Evolutionary conservation across 2,113 vertebrate genomes (phyloP).

Genomic region (Actenoides hombroni): DNA sequence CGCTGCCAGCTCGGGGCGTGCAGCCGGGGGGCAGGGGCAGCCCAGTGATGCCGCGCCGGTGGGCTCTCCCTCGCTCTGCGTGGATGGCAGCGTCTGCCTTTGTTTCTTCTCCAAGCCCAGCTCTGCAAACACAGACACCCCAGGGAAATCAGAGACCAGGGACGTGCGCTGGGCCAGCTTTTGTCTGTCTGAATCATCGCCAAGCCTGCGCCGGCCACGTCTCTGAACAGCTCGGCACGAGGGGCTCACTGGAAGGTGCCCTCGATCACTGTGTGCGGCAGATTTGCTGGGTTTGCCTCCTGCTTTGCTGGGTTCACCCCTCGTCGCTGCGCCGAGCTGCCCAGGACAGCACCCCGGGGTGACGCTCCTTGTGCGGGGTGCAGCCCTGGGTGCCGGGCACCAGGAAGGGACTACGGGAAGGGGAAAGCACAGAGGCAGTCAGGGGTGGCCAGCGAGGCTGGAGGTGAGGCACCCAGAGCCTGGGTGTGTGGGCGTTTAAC

Average conservation of each 20-base stretch:
- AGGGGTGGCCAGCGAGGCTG: not conserved
- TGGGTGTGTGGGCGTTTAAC: not conserved
- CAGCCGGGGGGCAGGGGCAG: not conserved
- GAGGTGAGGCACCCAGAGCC: not conserved
- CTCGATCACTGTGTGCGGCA: not conserved
- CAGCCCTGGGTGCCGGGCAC: not conserved
- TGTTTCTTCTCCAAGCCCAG: not conserved
- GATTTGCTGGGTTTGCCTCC: not conserved
- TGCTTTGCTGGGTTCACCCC: not conserved
- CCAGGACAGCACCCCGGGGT: fast-evolving
- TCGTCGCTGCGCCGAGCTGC: fast-evolving
- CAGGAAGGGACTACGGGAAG: fast-evolving
- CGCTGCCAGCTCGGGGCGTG: not conserved
- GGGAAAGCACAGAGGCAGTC: not conserved
- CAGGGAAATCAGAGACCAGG: not conserved
- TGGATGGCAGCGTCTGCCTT: not conserved
- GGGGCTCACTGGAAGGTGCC: not conserved
- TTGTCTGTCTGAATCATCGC: not conserved
- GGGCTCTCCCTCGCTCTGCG: fast-evolving
- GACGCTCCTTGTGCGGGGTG: not conserved
- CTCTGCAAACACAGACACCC: not conserved
- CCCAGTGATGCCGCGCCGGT: fast-evolving
- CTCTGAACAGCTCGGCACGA: not conserved
- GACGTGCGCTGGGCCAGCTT: not conserved
- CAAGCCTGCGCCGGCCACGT: not conserved